phyloP scores from a whole-genome alignment of 2,113 vertebrate genomes.

The Entomyzon cyanotis region DNA sequence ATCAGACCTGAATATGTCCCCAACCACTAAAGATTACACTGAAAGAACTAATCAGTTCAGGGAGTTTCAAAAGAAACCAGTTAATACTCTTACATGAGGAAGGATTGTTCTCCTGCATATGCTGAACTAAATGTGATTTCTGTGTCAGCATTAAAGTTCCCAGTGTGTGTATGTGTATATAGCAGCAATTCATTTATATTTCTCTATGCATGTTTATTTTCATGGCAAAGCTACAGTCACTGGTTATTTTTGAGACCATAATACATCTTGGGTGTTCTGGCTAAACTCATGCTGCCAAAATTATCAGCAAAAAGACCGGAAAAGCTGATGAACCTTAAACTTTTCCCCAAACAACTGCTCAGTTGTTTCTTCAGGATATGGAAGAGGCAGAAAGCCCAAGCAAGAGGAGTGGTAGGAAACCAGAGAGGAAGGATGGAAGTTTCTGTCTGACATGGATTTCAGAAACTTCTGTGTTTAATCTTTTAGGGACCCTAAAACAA shows the following conservation, averaged over 20 bases:
- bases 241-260: neutral
- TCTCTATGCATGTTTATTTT: neutral
- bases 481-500: neutral
- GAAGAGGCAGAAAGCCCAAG: neutral
- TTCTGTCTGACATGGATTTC: neutral
- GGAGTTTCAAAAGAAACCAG: neutral
- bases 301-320: conserved; percentile 41
- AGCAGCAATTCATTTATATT: neutral
- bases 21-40: neutral
- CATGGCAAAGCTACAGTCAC: neutral
- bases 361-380: neutral
- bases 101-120: neutral
- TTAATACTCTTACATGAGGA: neutral
- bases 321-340: conserved; percentile 48
- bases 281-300: conserved; percentile 29
- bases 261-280: conserved; percentile 59
- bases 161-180: neutral
- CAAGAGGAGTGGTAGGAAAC: neutral
- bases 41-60: neutral
- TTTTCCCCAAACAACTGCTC: conserved; percentile 16
- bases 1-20: neutral
- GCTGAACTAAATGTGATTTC: neutral
- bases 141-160: neutral
- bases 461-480: neutral
- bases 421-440: neutral